These are phyloP conservation scores for Holocentrus rufus DNA, from an alignment of 2,797 vertebrate species.

Conservation along the genomic window DNA sequence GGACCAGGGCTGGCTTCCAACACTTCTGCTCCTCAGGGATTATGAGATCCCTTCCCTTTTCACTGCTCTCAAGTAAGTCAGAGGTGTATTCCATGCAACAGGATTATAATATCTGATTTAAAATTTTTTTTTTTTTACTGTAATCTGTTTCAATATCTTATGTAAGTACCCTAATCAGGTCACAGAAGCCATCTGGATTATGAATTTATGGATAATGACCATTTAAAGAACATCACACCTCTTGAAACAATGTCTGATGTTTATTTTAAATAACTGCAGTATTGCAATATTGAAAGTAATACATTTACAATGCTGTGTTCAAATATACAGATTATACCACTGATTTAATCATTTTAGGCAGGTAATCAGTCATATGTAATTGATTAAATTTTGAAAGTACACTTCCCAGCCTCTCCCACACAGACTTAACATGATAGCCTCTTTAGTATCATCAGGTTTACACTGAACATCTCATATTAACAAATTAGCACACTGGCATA, in stretches of 20 bases:
- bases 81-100: too few relatives aligned
- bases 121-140: too few relatives aligned
- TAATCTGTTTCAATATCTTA: too few relatives aligned
- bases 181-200: too few relatives aligned
- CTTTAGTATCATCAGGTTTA: not conserved
- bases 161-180: too few relatives aligned
- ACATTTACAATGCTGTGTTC: not conserved
- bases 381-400: not conserved
- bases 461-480: not conserved
- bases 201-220: too few relatives aligned
- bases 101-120: too few relatives aligned
- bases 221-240: too few relatives aligned
- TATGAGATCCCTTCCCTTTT: conserved; percentile 90
- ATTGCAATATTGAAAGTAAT: not conserved
- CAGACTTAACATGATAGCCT: not conserved
- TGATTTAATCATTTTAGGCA: not conserved
- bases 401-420: too few relatives aligned
- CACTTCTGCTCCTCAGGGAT: conserved; percentile 92
- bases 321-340: not conserved
- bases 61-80: conserved; percentile 85
- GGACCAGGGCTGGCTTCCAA: conserved; percentile 92
- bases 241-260: too few relatives aligned
- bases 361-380: not conserved
- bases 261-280: too few relatives aligned
- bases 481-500: not conserved